phyloP scores from a whole-genome alignment of 2,797 vertebrate genomes.

The Protonibea diacanthus region DNA sequence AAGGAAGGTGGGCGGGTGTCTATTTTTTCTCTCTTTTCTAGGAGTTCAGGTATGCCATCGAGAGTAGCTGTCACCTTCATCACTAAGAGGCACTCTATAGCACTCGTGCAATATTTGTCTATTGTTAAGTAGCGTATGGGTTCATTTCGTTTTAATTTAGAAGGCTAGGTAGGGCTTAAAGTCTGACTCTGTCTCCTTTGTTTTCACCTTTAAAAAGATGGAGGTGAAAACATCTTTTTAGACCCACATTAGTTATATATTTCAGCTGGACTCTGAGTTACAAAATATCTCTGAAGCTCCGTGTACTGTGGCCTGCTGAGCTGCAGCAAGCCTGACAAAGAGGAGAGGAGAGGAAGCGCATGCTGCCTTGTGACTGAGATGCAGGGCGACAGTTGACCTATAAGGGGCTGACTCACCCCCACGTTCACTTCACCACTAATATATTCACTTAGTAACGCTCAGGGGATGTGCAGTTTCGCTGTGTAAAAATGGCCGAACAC shows the following conservation, averaged over 20 bases:
- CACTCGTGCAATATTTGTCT: slow-evolving; percentile 15
- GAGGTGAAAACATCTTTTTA: not conserved
- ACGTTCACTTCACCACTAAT: slow-evolving; percentile 83
- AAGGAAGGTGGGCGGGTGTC: slow-evolving; percentile 37
- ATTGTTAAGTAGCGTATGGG: not conserved
- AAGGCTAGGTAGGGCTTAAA: slow-evolving; percentile 9
- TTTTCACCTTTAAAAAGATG: slow-evolving; percentile 15
- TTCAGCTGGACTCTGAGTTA: not conserved
- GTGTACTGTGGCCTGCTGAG: slow-evolving; percentile 35
- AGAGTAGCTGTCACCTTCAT: slow-evolving; percentile 35
- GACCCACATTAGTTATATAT: not conserved
- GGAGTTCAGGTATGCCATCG: slow-evolving; percentile 48
- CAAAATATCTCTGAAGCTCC: slow-evolving; percentile 18
- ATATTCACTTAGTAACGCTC: slow-evolving; percentile 82
- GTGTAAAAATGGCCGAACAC: slow-evolving; percentile 53
- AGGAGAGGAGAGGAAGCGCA: slow-evolving; percentile 63
- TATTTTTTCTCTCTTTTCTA: slow-evolving; percentile 40
- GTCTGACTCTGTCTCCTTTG: not conserved
- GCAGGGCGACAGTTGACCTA: slow-evolving; percentile 87
- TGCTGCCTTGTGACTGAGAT: slow-evolving; percentile 82
- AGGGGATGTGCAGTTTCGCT: slow-evolving; percentile 68
- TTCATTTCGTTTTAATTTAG: slow-evolving; percentile 34
- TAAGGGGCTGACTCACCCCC: slow-evolving; percentile 85
- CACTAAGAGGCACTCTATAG: slow-evolving; percentile 25
- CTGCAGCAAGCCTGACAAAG: slow-evolving; percentile 48